Evolutionary conservation across 1,140 invertebrate genomes (phyloP), one percentile per base, ranked within the genome.

Genomic region (Drosophila insularis): DNA sequence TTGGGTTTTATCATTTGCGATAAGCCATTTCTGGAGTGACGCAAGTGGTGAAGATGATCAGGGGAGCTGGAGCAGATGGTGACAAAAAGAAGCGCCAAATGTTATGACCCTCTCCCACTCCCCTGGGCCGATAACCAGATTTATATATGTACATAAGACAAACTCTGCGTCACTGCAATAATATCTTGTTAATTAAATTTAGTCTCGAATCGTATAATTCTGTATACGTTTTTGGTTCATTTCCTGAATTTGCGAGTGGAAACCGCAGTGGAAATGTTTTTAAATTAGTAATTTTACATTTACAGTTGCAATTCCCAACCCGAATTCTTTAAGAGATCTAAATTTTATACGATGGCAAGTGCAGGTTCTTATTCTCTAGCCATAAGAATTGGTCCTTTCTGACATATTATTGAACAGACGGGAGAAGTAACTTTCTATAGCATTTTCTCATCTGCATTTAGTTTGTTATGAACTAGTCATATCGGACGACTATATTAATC

Each of bases 161-260:
- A 58, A 14, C 14, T 58, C 27, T 58, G 31, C n/a, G 72, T 75
- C 72, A 75, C 32, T 53, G n/a, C 58, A 10, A 74, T 60, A 53
- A 27, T 68, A 75, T 58, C 19, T 75, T 75, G 71, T 59, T 74
- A 74, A 74, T 74, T 74, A 56, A 74, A 74, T 74, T 54, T 67
- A 11, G 7, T n/a, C 23, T 58, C 68, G 31, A n/a, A 58, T 37
- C 46, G 43, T 50, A 50, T 71, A 61, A 50, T 59, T 74, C 60
- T 61, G 5, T 19, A 14, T 27, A 63, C 62, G n/a, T 32, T 63
- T 53, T 55, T 53, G 23, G 37, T 65, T 68, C 21, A 40, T 75
- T 68, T 58, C 55, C 55, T 58, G 14, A 58, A 35, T 56, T 56
- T 37, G 4, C 10, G 35, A 37, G 3, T 37, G 35, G n/a, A 35